Conservation (phyloP, 1,140 invertebrate species). For the Venustaconcha ellipsiformis region DNA sequence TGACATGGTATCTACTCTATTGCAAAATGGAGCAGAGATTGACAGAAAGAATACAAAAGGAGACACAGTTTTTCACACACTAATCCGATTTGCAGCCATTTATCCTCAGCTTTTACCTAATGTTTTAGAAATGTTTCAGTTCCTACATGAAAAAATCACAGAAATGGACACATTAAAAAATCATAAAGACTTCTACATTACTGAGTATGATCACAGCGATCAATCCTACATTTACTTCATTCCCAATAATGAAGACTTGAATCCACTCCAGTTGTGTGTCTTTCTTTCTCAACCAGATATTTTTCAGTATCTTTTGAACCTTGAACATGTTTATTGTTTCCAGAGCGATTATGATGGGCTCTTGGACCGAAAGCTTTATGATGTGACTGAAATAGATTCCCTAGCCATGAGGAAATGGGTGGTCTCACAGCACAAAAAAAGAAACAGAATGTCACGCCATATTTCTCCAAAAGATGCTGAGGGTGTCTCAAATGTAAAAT, state of each 20-base stretch:
- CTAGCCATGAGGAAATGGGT: slow-evolving; percentile 22
- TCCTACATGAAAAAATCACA: slow-evolving; percentile 26
- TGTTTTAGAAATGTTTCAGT: slow-evolving; percentile 13
- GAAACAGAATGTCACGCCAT: slow-evolving; percentile 1
- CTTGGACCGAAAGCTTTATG: slow-evolving; percentile 44
- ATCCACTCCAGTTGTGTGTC: slow-evolving; percentile 26
- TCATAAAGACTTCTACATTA: slow-evolving; percentile 5
- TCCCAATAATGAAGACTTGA: slow-evolving; percentile 26
- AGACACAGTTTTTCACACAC: slow-evolving; percentile 46
- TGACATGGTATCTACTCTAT: slow-evolving; percentile 34
- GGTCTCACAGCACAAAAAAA: background rate
- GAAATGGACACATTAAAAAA: slow-evolving; percentile 7
- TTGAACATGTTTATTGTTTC: slow-evolving; percentile 40
- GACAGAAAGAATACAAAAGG: slow-evolving; percentile 35
- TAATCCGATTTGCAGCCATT: slow-evolving; percentile 34
- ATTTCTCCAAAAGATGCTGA: slow-evolving; percentile 23
- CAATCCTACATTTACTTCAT: slow-evolving; percentile 29
- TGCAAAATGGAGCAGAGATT: slow-evolving; percentile 35
- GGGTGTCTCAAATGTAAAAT: slow-evolving; percentile 20
- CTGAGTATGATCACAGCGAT: slow-evolving; percentile 34
- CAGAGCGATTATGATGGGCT: slow-evolving; percentile 45
- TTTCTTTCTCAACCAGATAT: slow-evolving; percentile 14
- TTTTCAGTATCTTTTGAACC: slow-evolving; percentile 28
- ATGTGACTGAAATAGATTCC: slow-evolving; percentile 50
- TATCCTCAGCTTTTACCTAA: slow-evolving; percentile 27